A percentile compares a stretch with the other conserved stretches of the same genome.
Evolutionary conservation across 2,113 vertebrate species (phyloP).

Genomic region (Stercorarius parasiticus): DNA sequence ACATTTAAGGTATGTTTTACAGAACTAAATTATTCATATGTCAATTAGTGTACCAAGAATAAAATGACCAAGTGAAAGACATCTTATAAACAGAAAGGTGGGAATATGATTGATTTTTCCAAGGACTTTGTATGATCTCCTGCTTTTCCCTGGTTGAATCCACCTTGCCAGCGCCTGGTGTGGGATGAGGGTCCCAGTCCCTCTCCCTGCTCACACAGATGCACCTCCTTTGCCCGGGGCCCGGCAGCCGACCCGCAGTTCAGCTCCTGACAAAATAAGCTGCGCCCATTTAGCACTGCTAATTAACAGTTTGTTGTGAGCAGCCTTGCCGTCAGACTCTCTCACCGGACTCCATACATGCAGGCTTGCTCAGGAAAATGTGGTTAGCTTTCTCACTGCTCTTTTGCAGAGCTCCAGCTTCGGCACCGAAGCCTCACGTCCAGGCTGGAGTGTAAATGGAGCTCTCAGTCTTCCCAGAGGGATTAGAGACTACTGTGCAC

Average conservation of each 20-base stretch:
- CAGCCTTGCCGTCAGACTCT: neutral
- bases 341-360: neutral
- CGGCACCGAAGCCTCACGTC: neutral
- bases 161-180: rapidly evolving
- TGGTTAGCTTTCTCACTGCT: neutral
- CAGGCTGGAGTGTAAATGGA: neutral
- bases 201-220: neutral
- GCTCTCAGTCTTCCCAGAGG: neutral
- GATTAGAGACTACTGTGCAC: neutral
- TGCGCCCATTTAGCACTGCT: neutral
- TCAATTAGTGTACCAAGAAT: neutral
- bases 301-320: neutral
- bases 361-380: neutral
- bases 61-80: neutral
- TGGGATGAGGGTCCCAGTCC: too few species aligned
- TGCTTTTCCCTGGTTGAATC: neutral
- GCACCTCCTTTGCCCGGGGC: neutral
- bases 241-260: rapidly evolving
- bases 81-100: neutral
- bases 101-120: neutral
- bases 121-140: neutral
- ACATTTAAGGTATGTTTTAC: neutral
- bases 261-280: neutral
- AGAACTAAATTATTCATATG: neutral
- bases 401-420: neutral